These are phyloP conservation scores for Psix sp. DNA, from an alignment of 1,140 invertebrate genomes.

Conservation along the genomic window DNA sequence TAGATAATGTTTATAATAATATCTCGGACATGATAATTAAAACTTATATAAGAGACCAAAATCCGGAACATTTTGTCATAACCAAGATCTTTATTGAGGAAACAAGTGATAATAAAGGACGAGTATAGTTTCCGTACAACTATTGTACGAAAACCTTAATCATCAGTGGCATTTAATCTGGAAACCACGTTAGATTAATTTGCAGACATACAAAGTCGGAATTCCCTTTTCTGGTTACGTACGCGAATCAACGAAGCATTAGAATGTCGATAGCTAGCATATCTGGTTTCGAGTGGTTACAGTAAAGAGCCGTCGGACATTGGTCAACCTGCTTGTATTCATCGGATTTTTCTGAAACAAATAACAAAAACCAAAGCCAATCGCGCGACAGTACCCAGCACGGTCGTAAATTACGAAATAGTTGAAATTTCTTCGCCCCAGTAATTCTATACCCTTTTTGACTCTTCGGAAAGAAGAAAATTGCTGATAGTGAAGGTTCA, in stretches of 20 bases:
- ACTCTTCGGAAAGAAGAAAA: slow-evolving; percentile 52
- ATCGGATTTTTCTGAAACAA: slow-evolving; percentile 52
- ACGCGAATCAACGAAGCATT: slow-evolving; percentile 31
- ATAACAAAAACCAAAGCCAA: slow-evolving; percentile 56
- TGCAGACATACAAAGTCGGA: slow-evolving; percentile 36
- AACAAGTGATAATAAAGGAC: slow-evolving; percentile 15
- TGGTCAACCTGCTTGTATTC: slow-evolving; percentile 34
- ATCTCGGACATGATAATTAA: slow-evolving; percentile 8
- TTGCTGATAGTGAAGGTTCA: slow-evolving; percentile 46
- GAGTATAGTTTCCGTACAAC: slow-evolving; percentile 15
- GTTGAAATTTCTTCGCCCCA: slow-evolving; percentile 61
- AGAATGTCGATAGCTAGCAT: slow-evolving; percentile 35
- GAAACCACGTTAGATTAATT: slow-evolving; percentile 28
- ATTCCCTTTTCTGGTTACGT: slow-evolving; percentile 27
- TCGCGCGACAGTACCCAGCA: slow-evolving; percentile 32
- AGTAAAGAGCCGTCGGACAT: slow-evolving; percentile 38
- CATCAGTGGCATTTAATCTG: slow-evolving; percentile 18
- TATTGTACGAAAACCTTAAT: slow-evolving; percentile 9
- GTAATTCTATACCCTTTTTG: slow-evolving; percentile 44
- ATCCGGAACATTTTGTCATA: slow-evolving; percentile 13
- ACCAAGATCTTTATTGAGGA: slow-evolving; percentile 14
- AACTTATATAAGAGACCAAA: slow-evolving; percentile 7
- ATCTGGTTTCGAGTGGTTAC: slow-evolving; percentile 45
- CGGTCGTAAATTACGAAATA: slow-evolving; percentile 62
- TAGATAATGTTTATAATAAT: slow-evolving; percentile 5